Conservation (phyloP, 2,113 vertebrate species). For the Epinephelus lanceolatus region DNA sequence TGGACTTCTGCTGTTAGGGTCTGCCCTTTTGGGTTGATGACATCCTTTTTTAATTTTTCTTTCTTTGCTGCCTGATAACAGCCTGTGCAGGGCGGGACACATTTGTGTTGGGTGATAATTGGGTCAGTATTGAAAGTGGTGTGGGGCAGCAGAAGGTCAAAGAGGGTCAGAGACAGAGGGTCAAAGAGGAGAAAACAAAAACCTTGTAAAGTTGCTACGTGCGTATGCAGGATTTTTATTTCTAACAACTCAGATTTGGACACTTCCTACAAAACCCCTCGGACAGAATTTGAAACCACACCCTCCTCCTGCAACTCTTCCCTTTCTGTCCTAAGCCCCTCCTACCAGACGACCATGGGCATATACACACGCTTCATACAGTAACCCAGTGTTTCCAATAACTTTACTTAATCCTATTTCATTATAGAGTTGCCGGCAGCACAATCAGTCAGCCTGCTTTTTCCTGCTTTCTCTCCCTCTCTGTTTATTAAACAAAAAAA, state of each 20-base stretch:
- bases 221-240: neutral
- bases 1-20: constrained; percentile 55
- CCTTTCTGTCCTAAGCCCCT: too few species aligned
- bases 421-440: too few species aligned
- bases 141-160: neutral
- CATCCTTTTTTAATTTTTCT: constrained; percentile 19
- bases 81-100: constrained; percentile 23
- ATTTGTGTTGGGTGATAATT: constrained; percentile 16
- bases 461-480: too few species aligned
- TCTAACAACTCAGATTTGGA: too few species aligned
- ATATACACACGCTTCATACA: too few species aligned
- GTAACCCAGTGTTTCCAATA: too few species aligned
- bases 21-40: constrained; percentile 49
- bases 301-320: too few species aligned
- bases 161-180: neutral
- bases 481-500: too few species aligned
- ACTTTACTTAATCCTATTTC: too few species aligned
- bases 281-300: neutral
- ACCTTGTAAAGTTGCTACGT: neutral
- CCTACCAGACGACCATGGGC: too few species aligned
- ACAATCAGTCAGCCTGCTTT: too few species aligned
- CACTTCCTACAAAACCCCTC: too few species aligned
- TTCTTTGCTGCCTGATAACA: constrained; percentile 68
- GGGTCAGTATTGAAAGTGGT: constrained; percentile 38
- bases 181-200: neutral